Conservation (phyloP, 2,797 vertebrate species). For the Oreochromis mossambicus region DNA sequence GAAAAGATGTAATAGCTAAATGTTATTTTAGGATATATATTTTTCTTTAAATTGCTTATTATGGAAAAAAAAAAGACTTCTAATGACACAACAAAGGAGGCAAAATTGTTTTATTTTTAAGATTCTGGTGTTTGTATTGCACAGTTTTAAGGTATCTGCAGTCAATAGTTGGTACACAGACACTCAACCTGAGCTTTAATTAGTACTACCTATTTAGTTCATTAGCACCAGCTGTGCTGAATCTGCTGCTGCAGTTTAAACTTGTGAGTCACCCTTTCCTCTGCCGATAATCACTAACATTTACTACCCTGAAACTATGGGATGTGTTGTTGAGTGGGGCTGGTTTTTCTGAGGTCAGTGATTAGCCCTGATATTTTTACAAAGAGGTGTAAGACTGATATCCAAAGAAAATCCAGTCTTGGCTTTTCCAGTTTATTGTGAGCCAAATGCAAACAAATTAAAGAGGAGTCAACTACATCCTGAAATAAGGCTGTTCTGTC, state of each 20-base stretch:
- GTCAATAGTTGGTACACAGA: neutral
- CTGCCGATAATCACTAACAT: conserved; percentile 9
- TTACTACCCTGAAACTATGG: neutral
- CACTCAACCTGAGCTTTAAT: conserved; percentile 11
- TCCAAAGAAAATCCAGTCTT: neutral
- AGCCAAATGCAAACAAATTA: neutral
- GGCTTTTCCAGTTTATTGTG: neutral
- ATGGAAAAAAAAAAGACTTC: neutral
- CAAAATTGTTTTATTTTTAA: neutral
- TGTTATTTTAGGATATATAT: neutral
- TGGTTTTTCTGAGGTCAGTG: neutral
- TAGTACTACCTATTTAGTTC: conserved; percentile 16
- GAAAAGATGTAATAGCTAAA: neutral
- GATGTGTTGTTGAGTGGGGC: neutral
- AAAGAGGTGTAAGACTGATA: neutral
- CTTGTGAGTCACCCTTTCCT: conserved; percentile 4
- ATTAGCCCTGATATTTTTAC: neutral
- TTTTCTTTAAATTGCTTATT: neutral
- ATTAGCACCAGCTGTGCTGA: conserved; percentile 20
- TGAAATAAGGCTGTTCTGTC: neutral
- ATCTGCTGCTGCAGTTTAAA: conserved; percentile 19
- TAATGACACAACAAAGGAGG: neutral
- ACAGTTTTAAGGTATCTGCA: neutral
- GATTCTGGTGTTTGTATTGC: neutral
- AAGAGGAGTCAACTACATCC: neutral